Evolutionary conservation across 2,113 vertebrate genomes (phyloP).

Genomic region (Myodes glareolus): DNA sequence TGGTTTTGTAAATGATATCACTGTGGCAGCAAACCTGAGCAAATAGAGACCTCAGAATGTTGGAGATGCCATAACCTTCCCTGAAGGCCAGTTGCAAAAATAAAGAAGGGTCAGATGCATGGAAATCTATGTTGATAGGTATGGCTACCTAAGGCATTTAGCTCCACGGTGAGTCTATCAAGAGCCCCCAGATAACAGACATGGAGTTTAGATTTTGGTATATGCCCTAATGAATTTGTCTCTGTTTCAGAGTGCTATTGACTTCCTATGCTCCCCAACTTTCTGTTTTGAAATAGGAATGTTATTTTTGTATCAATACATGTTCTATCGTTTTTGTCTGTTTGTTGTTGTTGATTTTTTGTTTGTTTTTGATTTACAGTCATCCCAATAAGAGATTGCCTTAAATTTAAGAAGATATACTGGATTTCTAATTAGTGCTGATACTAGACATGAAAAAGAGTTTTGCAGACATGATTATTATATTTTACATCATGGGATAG

Average conservation of each 20-base stretch:
- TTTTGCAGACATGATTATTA: neutral
- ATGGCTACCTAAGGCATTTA: neutral
- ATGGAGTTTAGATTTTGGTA: neutral
- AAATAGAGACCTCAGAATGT: neutral
- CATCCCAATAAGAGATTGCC: neutral
- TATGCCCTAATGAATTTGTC: neutral
- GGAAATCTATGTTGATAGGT: neutral
- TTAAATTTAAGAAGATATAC: neutral
- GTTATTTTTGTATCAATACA: neutral
- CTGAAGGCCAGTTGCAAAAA: neutral
- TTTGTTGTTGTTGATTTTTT: neutral
- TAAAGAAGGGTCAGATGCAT: neutral
- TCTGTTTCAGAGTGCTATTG: neutral
- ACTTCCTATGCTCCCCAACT: neutral
- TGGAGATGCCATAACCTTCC: neutral
- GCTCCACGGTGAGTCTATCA: neutral
- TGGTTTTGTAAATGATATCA: neutral
- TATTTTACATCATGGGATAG: neutral
- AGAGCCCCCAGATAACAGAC: neutral
- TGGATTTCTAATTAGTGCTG: neutral
- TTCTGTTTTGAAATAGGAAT: neutral
- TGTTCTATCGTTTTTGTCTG: neutral
- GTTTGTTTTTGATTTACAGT: neutral
- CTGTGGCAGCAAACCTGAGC: neutral
- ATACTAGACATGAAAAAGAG: neutral